Evolutionary conservation across 2,888 invertebrate genomes (phyloP).

Genomic region (Apamea monoglypha): DNA sequence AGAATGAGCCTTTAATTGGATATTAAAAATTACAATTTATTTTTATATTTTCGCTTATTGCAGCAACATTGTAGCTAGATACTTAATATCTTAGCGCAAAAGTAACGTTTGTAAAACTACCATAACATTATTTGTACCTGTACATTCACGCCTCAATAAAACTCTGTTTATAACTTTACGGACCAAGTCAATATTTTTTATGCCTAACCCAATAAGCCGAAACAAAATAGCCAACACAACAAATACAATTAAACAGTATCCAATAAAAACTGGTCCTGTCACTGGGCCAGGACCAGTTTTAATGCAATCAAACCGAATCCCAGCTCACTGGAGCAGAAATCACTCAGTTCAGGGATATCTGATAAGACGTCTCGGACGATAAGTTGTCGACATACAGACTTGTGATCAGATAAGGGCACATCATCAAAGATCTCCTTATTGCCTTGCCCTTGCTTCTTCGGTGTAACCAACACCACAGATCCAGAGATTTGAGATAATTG

Average conservation of each 20-base stretch:
- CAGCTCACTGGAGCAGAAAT: slow-evolving; percentile 78
- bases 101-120: not conserved
- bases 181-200: slow-evolving; percentile 27
- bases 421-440: slow-evolving; percentile 65
- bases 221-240: slow-evolving; percentile 53
- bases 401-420: slow-evolving; percentile 76
- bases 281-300: slow-evolving; percentile 65
- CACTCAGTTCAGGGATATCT: slow-evolving; percentile 71
- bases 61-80: slow-evolving; percentile 35
- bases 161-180: not conserved
- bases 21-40: slow-evolving; percentile 4
- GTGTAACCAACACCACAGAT: slow-evolving; percentile 82
- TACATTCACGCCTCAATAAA: slow-evolving; percentile 25
- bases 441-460: slow-evolving; percentile 68
- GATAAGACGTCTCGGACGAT: slow-evolving; percentile 76
- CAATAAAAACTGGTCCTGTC: slow-evolving; percentile 55
- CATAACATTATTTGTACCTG: not conserved
- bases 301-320: slow-evolving; percentile 77
- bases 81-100: not conserved
- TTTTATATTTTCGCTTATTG: slow-evolving; percentile 16
- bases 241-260: slow-evolving; percentile 57
- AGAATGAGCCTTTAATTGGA: slow-evolving; percentile 28
- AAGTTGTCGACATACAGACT: slow-evolving; percentile 77
- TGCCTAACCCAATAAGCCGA: slow-evolving; percentile 24
- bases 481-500: slow-evolving; percentile 79